Percentiles rank a stretch among this genome's conserved stretches.
These are phyloP conservation scores for Drosophila neonasuta DNA, from an alignment of 2,888 invertebrate species.

Conservation along the genomic window DNA sequence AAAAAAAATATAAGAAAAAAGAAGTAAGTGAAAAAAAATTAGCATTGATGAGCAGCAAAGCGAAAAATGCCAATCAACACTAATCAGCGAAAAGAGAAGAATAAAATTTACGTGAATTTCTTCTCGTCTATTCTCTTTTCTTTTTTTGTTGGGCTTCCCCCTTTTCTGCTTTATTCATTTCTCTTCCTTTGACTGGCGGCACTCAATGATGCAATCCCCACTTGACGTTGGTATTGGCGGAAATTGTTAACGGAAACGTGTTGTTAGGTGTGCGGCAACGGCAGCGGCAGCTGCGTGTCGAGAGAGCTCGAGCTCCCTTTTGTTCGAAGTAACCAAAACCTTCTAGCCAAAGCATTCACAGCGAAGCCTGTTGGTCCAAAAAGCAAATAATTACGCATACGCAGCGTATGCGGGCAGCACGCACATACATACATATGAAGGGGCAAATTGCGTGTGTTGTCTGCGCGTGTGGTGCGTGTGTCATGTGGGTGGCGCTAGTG, in stretches of 20 bases:
- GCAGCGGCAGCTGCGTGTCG: slow-evolving; percentile 52
- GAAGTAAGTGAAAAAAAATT: slow-evolving; percentile 53
- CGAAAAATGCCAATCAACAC: slow-evolving; percentile 79
- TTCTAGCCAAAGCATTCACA: not conserved
- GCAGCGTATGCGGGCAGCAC: slow-evolving; percentile 47
- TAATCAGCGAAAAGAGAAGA: slow-evolving; percentile 66
- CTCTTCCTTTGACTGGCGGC: slow-evolving; percentile 35
- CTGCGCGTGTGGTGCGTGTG: slow-evolving; percentile 34
- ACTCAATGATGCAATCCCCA: slow-evolving; percentile 62
- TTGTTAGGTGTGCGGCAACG: slow-evolving; percentile 56
- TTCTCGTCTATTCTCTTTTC: not conserved
- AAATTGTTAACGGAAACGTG: slow-evolving; percentile 74
- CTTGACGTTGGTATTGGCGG: slow-evolving; percentile 54
- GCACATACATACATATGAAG: slow-evolving; percentile 28
- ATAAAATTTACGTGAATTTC: slow-evolving; percentile 54
- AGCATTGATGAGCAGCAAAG: slow-evolving; percentile 78
- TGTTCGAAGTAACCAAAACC: slow-evolving; percentile 16
- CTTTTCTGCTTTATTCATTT: not conserved
- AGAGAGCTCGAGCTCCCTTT: slow-evolving; percentile 24
- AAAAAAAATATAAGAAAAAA: slow-evolving; percentile 26
- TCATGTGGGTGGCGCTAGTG: slow-evolving; percentile 40
- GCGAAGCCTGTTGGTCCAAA: slow-evolving; percentile 20
- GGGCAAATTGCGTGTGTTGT: slow-evolving; percentile 4
- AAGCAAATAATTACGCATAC: slow-evolving; percentile 73
- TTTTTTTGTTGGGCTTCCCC: not conserved